phyloP scores from a whole-genome alignment of 2,888 invertebrate genomes.

The Apamea anceps region DNA sequence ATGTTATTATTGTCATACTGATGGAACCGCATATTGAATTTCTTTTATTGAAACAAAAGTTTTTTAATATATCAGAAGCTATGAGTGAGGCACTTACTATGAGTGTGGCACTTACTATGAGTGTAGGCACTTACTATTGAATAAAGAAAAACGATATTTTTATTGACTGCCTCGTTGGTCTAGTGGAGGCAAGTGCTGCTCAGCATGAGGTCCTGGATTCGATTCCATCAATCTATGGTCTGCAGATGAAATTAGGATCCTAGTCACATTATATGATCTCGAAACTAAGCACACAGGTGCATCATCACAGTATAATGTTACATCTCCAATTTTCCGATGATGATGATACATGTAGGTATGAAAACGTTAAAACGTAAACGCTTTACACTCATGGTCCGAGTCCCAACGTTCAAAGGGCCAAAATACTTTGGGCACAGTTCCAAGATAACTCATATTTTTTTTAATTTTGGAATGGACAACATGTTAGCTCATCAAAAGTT shows the following conservation, averaged over 20 bases:
- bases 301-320: background rate
- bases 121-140: background rate
- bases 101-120: background rate
- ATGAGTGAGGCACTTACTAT: background rate
- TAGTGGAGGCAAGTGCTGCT: background rate
- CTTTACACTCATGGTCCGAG: background rate
- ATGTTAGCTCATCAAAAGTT: conserved; percentile 1
- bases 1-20: background rate
- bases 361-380: background rate
- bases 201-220: background rate
- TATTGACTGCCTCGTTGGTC: background rate
- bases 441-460: background rate
- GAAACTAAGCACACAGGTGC: background rate
- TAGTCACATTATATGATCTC: background rate
- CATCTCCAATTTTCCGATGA: background rate
- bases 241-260: background rate
- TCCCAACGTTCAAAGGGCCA: background rate
- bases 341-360: background rate
- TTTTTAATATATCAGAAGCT: background rate
- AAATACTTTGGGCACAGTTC: background rate
- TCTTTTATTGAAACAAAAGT: background rate
- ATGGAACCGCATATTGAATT: conserved; percentile 9
- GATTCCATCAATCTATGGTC: background rate
- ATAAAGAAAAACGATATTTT: background rate
- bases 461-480: background rate